phyloP scores from a whole-genome alignment of 35 echinoderm and acorn worm species.

The Stichopus chloronotus region DNA sequence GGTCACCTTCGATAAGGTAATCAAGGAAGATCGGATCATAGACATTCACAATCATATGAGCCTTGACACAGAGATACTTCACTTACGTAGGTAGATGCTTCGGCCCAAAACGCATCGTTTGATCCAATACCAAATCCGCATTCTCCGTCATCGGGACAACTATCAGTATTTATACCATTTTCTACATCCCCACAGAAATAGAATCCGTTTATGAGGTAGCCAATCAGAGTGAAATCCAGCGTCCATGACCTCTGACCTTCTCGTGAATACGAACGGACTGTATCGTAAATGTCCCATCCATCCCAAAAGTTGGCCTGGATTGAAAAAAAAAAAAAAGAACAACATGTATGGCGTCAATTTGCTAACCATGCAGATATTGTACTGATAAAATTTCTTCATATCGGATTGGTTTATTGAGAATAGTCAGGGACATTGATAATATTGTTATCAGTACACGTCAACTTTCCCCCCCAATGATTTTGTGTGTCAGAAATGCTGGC shows the following conservation, averaged over 20 bases:
- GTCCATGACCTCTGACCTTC: slow-evolving; percentile 67
- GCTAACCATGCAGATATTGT: no score
- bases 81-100: slow-evolving; percentile 77
- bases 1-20: no score
- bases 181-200: slow-evolving; percentile 74
- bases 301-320: slow-evolving; percentile 70
- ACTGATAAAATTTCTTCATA: no score
- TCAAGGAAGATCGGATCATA: no score
- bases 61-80: no score
- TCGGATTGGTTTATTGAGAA: background rate
- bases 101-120: slow-evolving; percentile 75
- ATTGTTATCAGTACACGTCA: no score
- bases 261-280: slow-evolving; percentile 70
- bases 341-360: background rate
- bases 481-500: no score
- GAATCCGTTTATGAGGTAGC: slow-evolving; percentile 70
- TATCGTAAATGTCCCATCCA: slow-evolving; percentile 78
- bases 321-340: background rate
- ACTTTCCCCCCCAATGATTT: no score
- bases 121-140: slow-evolving; percentile 70
- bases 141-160: slow-evolving; percentile 55
- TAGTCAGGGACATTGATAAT: background rate
- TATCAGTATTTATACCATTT: slow-evolving; percentile 53
- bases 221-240: slow-evolving; percentile 71
- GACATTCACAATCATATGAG: no score